Conservation (phyloP, 53 echinoderm and acorn worm genomes). For the Holothuria scabra region DNA sequence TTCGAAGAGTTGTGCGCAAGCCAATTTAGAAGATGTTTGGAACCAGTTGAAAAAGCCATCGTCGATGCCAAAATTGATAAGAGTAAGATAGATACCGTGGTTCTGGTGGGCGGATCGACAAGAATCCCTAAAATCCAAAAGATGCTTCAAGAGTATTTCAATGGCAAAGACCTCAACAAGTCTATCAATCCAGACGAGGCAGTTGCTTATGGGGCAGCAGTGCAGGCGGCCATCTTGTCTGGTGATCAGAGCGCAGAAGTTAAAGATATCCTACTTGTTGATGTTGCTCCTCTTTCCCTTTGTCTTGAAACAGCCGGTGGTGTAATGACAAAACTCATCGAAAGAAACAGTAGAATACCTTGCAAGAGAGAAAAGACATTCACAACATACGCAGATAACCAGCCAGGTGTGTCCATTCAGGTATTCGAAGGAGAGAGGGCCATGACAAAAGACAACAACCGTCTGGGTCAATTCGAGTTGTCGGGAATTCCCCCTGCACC, state of each 20-base stretch:
- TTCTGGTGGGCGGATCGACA: slow-evolving; percentile 89
- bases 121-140: slow-evolving; percentile 92
- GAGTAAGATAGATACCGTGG: slow-evolving; percentile 73
- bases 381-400: slow-evolving; percentile 84
- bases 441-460: slow-evolving; percentile 91
- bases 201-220: slow-evolving; percentile 89
- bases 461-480: slow-evolving; percentile 74
- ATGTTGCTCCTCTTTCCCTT: slow-evolving; percentile 91
- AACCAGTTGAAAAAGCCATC: slow-evolving; percentile 83
- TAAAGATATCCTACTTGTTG: slow-evolving; percentile 85
- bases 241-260: slow-evolving; percentile 90
- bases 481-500: slow-evolving; percentile 88
- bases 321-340: slow-evolving; percentile 85
- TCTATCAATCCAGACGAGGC: slow-evolving; percentile 90
- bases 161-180: slow-evolving; percentile 82
- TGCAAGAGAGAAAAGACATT: slow-evolving; percentile 35
- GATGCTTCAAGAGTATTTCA: slow-evolving; percentile 78
- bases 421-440: slow-evolving; percentile 93
- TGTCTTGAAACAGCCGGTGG: slow-evolving; percentile 89
- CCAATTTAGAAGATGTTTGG: slow-evolving; percentile 76
- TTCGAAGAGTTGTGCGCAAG: slow-evolving; percentile 90
- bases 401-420: slow-evolving; percentile 79
- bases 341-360: slow-evolving; percentile 77
- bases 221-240: slow-evolving; percentile 81
- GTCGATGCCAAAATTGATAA: slow-evolving; percentile 86